Evolutionary conservation across 1,140 invertebrate species (phyloP).

Genomic region (Drosophila sechellia): DNA sequence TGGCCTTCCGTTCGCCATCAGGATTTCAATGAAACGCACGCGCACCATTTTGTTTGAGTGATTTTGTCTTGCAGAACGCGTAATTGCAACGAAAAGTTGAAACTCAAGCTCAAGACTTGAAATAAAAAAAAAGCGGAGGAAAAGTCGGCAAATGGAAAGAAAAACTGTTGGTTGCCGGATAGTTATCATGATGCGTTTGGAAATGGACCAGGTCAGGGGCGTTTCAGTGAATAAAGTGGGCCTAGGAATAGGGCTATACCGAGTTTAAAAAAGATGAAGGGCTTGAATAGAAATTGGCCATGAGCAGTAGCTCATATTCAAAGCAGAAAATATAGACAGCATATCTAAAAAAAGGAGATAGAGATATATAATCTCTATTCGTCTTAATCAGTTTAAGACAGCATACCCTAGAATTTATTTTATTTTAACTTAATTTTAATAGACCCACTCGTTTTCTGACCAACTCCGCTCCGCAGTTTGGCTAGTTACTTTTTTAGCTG

Average conservation of each 20-base stretch:
- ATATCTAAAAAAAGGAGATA: no score
- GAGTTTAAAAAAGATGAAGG: no score
- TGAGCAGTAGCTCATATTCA: no score
- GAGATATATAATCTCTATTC: not conserved
- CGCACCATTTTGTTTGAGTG: conserved; percentile 78
- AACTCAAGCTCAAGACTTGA: conserved; percentile 40
- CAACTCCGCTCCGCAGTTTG: conserved; percentile 17
- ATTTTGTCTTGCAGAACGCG: conserved; percentile 78
- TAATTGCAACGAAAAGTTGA: conserved; percentile 80
- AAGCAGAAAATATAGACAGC: no score
- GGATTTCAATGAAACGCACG: conserved; percentile 80
- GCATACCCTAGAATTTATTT: no score
- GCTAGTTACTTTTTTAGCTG: conserved; percentile 18
- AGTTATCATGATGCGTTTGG: conserved; percentile 25
- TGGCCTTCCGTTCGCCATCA: conserved; percentile 5
- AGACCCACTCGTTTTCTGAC: not conserved
- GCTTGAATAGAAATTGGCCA: no score
- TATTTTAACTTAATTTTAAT: not conserved
- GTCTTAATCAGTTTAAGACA: no score
- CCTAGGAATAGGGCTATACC: not conserved
- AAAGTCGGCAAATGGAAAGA: conserved; percentile 17
- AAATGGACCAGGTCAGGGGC: conserved; percentile 39
- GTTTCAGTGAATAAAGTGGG: conserved; percentile 7
- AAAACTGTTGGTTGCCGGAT: conserved; percentile 35
- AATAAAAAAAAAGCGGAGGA: not conserved